These are phyloP conservation scores for Ecliptopera silaceata DNA, from an alignment of 2,888 invertebrate species.

Conservation along the genomic window DNA sequence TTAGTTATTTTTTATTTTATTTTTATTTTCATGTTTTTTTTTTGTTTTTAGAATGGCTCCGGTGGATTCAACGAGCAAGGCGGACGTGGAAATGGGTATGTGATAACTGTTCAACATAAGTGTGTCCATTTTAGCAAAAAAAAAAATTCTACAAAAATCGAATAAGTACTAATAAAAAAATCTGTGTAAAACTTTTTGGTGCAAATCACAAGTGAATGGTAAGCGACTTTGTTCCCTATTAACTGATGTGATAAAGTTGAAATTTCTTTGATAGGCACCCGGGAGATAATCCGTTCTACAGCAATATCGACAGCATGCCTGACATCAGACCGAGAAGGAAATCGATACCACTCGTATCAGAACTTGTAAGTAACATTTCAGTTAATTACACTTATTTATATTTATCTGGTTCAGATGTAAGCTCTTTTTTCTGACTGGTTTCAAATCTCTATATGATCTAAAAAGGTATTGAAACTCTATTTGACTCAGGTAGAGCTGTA, in stretches of 20 bases:
- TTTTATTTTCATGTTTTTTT: conserved; percentile 71
- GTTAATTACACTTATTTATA: conserved; percentile 32
- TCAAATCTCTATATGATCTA: conserved; percentile 47
- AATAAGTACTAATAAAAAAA: no score
- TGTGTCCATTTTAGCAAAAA: no score
- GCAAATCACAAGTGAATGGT: conserved; percentile 1
- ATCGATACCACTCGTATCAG: conserved; percentile 98
- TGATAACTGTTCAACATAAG: no score
- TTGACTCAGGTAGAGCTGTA: no score
- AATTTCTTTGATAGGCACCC: conserved; percentile 85
- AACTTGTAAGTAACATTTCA: conserved; percentile 92
- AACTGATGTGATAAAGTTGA: conserved; percentile 7
- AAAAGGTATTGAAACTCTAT: no score
- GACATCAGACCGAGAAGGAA: conserved; percentile 98
- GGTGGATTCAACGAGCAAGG: conserved; percentile 90
- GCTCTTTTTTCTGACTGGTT: conserved; percentile 60
- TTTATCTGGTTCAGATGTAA: conserved; percentile 60
- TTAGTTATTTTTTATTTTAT: conserved; percentile 58
- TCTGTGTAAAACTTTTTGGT: no score
- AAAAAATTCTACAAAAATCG: no score
- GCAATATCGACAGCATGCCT: conserved; percentile 99
- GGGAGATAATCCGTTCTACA: conserved; percentile 99
- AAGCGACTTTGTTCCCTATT: neutral
- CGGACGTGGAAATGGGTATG: conserved; percentile 92
- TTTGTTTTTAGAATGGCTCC: conserved; percentile 93